These are phyloP conservation scores for Chymomyza fuscimana DNA, from an alignment of 2,888 invertebrate genomes.

Conservation along the genomic window DNA sequence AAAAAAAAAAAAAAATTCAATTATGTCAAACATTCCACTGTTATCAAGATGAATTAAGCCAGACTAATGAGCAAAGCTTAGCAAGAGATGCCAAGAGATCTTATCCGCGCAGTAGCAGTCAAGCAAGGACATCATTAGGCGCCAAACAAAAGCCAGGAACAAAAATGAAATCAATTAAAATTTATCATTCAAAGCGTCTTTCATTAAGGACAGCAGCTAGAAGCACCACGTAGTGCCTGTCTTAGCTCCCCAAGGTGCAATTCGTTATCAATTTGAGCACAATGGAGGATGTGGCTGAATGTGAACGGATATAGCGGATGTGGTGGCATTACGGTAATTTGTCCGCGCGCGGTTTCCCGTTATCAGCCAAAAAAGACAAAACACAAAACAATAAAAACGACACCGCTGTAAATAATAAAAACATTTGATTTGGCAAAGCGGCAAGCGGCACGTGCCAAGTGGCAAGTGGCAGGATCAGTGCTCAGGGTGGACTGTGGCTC, in stretches of 20 bases:
- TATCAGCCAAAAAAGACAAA: conserved; percentile 43
- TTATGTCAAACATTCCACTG: conserved; percentile 58
- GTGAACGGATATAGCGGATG: neutral
- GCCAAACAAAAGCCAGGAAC: neutral
- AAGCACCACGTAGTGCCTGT: neutral
- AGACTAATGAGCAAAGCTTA: conserved; percentile 59
- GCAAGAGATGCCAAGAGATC: conserved; percentile 2
- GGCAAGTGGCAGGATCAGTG: conserved; percentile 16
- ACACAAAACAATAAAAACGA: conserved; percentile 63
- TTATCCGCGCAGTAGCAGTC: neutral
- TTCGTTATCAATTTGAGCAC: conserved; percentile 69
- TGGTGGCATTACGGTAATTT: conserved; percentile 60
- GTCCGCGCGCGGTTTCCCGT: conserved; percentile 52
- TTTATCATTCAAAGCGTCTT: conserved; percentile 60
- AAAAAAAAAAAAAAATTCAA: conserved; percentile 50
- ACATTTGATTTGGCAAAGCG: conserved; percentile 71
- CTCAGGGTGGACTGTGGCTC: neutral
- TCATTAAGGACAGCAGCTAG: conserved; percentile 52
- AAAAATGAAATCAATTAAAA: conserved; percentile 69
- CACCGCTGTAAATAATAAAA: conserved; percentile 74
- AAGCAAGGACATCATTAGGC: neutral
- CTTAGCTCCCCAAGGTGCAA: conserved; percentile 65
- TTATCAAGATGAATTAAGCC: conserved; percentile 66
- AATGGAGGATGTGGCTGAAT: conserved; percentile 66
- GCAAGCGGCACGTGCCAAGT: conserved; percentile 60